Base-by-base conservation (phyloP, 2,113 vertebrate species). In the Meles meles region DNA sequence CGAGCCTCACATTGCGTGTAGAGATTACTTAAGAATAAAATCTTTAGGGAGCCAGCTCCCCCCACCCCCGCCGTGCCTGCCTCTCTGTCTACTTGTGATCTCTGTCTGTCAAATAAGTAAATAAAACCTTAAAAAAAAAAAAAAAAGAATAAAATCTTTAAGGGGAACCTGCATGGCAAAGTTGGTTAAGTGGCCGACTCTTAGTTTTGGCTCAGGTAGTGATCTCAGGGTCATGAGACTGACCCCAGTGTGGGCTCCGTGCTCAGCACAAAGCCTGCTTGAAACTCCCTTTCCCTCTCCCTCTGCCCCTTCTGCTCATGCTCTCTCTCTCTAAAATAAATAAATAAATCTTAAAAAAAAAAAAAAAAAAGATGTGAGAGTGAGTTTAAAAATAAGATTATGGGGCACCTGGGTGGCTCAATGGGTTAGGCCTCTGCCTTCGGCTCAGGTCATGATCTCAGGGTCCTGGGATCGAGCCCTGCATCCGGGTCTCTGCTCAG, bases 41-140 rank as follows among this genome's bases (percentile, higher is more conserved):
- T 52, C 49, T 5, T 52, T 52, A 52, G 80, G 52, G 52, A 52
- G 52, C 52, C 15, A 17, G 52, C 52, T 52, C 15, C 15, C 15
- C 0, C 15, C 49, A 4, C 14, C 8, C 52, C 15, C 15, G 1
- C 8, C 8, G 2, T 15, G 52, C 52, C 15, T 52, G 52, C 5
- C 15, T 18, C 14, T 52, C 52, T 52, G 52, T 3, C 52, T 52
- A 52, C 14, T 52, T 52, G 52, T 52, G 15, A 52, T 52, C 52
- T 52, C 52, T 52, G 15, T 52, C 52, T 17, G 52, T 52, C 52
- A 52, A 52, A 18, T 52, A 52, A 52, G 14, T 52, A 52, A 52
- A 52, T 52, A 52, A 52, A 52, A 52, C 9, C 52, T 52, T 52
- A 18, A 6, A 52, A 52, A 52, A 52, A 52, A 52, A 52, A 52